Conservation (phyloP, 2,113 vertebrate species). For the Solea solea region DNA sequence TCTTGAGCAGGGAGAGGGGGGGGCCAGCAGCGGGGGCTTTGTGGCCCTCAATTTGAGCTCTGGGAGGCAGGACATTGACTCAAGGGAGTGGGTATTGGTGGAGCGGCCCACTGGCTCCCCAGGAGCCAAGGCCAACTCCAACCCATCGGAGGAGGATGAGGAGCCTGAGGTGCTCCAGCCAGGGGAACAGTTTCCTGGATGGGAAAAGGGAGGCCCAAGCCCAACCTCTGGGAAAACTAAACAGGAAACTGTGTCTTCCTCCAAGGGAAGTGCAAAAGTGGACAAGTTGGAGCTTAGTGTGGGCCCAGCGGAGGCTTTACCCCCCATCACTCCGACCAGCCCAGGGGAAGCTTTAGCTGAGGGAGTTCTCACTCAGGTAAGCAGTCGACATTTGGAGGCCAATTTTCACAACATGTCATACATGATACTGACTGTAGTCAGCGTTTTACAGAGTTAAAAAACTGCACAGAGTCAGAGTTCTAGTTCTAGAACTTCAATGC, state of each 20-base stretch:
- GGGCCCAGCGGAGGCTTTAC: conserved; percentile 81
- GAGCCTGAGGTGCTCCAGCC: conserved; percentile 90
- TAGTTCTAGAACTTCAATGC: conserved; percentile 56
- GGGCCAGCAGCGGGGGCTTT: conserved; percentile 91
- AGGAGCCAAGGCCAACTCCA: conserved; percentile 85
- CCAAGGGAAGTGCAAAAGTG: conserved; percentile 77
- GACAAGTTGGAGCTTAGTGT: conserved; percentile 88
- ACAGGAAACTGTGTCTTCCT: conserved; percentile 47
- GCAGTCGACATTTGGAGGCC: conserved; percentile 25
- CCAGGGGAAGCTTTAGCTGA: conserved; percentile 93
- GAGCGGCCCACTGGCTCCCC: conserved; percentile 85
- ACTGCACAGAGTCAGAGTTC: conserved; percentile 69
- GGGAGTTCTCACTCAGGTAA: conserved; percentile 94
- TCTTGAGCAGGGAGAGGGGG: conserved; percentile 88
- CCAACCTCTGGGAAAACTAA: conserved; percentile 70
- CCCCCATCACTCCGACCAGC: conserved; percentile 89
- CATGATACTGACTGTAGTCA: conserved; percentile 61
- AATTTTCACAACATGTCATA: conserved; percentile 41
- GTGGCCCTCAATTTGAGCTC: conserved; percentile 95
- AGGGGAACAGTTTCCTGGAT: conserved; percentile 82
- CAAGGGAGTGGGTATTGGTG: conserved; percentile 96
- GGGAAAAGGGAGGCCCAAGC: conserved; percentile 74
- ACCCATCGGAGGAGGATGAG: conserved; percentile 92
- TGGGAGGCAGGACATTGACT: conserved; percentile 92
- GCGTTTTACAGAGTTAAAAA: conserved; percentile 67